phyloP scores from a whole-genome alignment of 2,797 vertebrate species.

The Psittacula derbiana region DNA sequence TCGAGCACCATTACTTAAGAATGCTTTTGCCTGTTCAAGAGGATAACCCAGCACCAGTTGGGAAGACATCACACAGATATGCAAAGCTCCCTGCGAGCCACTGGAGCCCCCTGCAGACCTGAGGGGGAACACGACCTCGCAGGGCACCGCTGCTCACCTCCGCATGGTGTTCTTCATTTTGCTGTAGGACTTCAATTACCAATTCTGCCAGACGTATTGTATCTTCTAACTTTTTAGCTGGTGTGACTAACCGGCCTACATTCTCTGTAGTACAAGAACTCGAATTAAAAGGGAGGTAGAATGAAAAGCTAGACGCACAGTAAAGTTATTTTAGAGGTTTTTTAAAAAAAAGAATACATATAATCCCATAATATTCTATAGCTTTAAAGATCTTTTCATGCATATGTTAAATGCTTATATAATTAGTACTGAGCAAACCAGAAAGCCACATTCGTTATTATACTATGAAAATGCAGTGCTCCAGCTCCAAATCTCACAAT shows the following conservation, averaged over 20 bases:
- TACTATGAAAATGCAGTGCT: constrained; percentile 79
- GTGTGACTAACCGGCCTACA: constrained; percentile 96
- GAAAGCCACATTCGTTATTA: constrained; percentile 76
- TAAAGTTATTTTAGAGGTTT: constrained; percentile 70
- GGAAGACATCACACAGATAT: neutral
- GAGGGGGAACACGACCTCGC: neutral
- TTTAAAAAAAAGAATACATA: neutral
- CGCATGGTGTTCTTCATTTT: constrained; percentile 97
- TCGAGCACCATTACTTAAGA: neutral
- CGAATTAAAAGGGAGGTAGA: constrained; percentile 80
- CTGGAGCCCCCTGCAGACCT: neutral
- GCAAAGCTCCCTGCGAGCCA: neutral
- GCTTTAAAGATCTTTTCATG: constrained; percentile 75
- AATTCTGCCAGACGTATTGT: constrained; percentile 95
- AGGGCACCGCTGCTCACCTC: constrained; percentile 84
- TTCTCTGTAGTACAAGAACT: constrained; percentile 95
- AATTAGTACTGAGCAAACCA: constrained; percentile 80
- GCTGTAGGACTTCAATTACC: constrained; percentile 98
- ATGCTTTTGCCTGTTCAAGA: neutral
- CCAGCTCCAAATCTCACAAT: constrained; percentile 73
- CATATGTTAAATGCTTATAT: constrained; percentile 79
- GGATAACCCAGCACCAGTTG: neutral
- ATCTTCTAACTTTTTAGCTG: constrained; percentile 99
- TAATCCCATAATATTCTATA: constrained; percentile 65
- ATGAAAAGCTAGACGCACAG: constrained; percentile 55